Evolutionary conservation across 2,888 invertebrate genomes (phyloP), one percentile per base, ranked within the genome.

Genomic region (Artemia sp.): DNA sequence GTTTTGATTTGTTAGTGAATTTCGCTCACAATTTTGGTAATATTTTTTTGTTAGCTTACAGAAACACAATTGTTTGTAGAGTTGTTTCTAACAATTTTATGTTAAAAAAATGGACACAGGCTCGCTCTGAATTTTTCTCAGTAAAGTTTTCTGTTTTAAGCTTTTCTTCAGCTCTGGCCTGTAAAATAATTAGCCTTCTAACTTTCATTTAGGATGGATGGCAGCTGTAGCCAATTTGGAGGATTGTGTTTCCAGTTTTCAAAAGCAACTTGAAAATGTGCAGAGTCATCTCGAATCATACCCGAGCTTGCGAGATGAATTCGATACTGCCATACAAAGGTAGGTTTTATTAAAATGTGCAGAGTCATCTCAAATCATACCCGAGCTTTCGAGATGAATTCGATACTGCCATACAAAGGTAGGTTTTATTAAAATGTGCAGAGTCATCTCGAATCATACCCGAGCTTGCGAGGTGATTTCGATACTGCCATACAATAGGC

Each of bases 201-300:
- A 38, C 38, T 38, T 58, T 2, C 14, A 8, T 58, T 8, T 24
- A 58, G 64, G 64, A n/a, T 58, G 64, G 64, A 58, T 58, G 64
- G 64, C 64, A 19, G 64, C 64, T n/a, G 24, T 58, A 19, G 64
- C 64, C 64, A 58, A 58, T 58, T 58, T 58, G 64, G 64, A 58
- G 11, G 64, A 58, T 24, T 24, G 24, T 58, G 64, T 24, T 19
- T 10, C 14, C 64, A 58, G 14, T n/a, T 58, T 58, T 58, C 64
- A 58, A 10, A 58, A 58, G 24, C n/a, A 58, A 19, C 10, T 58
- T 24, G 14, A 58, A 11, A 11, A 24, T 58, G 14, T 58, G 14
- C 64, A 58, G 64, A 58, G 14, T 58, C 64, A 19, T 8, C 24
- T 58, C 24, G 64, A 58, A 19, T 24, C n/a, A 9, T 11, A 58